phyloP scores from a whole-genome alignment of 2,797 vertebrate genomes.

The Vireo griseus region DNA sequence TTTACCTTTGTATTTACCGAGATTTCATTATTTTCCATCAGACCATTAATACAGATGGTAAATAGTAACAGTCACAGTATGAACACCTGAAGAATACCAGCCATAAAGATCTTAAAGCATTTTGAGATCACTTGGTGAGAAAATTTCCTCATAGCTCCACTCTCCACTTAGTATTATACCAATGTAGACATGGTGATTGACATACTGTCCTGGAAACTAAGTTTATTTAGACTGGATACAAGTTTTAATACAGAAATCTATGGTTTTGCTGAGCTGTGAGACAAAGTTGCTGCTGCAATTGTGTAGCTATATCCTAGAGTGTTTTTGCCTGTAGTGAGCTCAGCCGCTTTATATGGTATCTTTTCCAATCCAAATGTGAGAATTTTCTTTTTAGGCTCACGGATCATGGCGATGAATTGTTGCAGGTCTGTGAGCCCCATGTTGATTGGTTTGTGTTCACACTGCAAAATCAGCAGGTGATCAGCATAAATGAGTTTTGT shows the following conservation, averaged over 20 bases:
- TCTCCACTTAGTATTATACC: background rate
- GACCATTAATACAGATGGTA: background rate
- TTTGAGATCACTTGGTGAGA: background rate
- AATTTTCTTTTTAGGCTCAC: background rate
- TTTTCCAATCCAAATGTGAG: background rate
- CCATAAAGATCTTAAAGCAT: background rate
- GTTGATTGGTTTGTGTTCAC: background rate
- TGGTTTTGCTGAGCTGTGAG: background rate
- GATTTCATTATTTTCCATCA: background rate
- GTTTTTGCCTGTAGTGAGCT: background rate
- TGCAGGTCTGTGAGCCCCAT: background rate
- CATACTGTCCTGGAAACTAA: background rate
- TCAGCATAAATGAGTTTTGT: background rate
- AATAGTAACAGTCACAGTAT: background rate
- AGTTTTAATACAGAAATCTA: background rate
- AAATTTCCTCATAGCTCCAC: background rate
- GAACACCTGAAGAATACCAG: background rate
- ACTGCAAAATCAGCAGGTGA: background rate
- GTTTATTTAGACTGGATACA: background rate
- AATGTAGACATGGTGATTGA: background rate
- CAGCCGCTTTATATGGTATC: background rate
- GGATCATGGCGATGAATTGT: accelerated
- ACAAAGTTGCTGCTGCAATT: background rate
- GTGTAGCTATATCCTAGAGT: background rate
- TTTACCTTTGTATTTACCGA: background rate